Base-by-base conservation (phyloP, 2,113 vertebrate genomes). In the Propithecus coquereli region DNA sequence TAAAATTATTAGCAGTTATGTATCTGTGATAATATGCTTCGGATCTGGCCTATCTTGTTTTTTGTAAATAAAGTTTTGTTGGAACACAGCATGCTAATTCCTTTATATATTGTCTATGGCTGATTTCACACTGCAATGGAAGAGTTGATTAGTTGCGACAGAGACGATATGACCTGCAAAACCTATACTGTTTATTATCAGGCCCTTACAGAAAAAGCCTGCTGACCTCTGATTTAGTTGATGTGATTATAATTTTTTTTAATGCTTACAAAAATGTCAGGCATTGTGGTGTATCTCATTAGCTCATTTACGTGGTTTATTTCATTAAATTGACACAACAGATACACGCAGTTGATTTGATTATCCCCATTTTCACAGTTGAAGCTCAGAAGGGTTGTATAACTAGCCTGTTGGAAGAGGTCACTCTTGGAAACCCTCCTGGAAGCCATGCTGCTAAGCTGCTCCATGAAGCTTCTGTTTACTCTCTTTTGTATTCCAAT, bases 41-140 rank as follows among this genome's bases (percentile, higher is more conserved):
- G 54, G 80, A 68, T 90, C 32, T 70, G 32, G 11, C 32, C 10
- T 63, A 88, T 82, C 7, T 27, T 88, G 8, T 83, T 89, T 89
- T 94, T 76, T 95, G 32, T 82, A 87, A 94, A 83, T 91, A 88
- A 95, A 91, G 83, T 68, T 83, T 94, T 94, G 25, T 87, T 96
- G 45, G 68, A 86, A 86, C 6, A n/a, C 9, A 40, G 20, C 32
- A 37, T 50, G 32, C 32, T 68, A 57, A 76, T 76, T 89, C 90
- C 47, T 52, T 87, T 70, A 5, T 18, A 1, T 45, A 8, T 89
- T 84, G 14, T 93, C 91, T 87, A 37, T 74, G 43, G 63, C 45
- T 82, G 63, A 86, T n/a, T 86, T 91, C 34, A 73, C 20, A 82
- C 25, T 63, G 37, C 32, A 54, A 17, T 52, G 79, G 71, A 30